Percentiles rank a stretch among this genome's conserved stretches.
Conservation (phyloP, 2,113 vertebrate species). For the Pollachius pollachius region DNA sequence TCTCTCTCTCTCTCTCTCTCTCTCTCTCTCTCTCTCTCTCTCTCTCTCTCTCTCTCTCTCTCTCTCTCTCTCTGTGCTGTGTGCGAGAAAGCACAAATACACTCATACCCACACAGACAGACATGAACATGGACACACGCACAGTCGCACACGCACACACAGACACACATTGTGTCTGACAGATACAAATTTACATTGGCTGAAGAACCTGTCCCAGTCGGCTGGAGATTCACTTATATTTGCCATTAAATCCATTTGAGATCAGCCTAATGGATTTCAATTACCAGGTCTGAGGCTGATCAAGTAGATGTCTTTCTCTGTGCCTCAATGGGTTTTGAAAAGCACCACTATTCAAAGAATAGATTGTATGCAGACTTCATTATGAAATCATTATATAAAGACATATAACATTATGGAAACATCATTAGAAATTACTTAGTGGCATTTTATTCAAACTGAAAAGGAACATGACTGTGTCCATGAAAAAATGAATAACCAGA, state of each 20-base stretch:
- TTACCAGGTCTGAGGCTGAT: constrained; percentile 80
- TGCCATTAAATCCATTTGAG: constrained; percentile 85
- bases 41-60: constrained; percentile 10
- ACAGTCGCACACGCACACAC: constrained; percentile 22
- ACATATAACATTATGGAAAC: constrained; percentile 33
- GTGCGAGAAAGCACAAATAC: constrained; percentile 8
- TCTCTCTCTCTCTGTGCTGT: neutral
- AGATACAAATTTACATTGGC: constrained; percentile 87
- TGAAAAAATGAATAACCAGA: constrained; percentile 8
- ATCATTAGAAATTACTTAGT: constrained; percentile 19
- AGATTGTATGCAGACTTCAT: constrained; percentile 62
- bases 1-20: neutral
- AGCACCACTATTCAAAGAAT: constrained; percentile 54
- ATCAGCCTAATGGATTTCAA: constrained; percentile 83
- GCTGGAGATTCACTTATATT: constrained; percentile 88
- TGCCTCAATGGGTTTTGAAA: constrained; percentile 45
- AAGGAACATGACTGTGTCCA: constrained; percentile 22
- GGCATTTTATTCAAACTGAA: constrained; percentile 7
- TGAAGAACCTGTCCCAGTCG: constrained; percentile 75
- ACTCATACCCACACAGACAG: constrained; percentile 13
- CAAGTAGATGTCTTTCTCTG: constrained; percentile 52
- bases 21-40: constrained; percentile 3
- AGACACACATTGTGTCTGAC: constrained; percentile 59
- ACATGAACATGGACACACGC: constrained; percentile 21
- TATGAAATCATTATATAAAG: constrained; percentile 55